Conservation (phyloP, 2,888 invertebrate genomes). For the Dimorphilus gyrociliatus region DNA sequence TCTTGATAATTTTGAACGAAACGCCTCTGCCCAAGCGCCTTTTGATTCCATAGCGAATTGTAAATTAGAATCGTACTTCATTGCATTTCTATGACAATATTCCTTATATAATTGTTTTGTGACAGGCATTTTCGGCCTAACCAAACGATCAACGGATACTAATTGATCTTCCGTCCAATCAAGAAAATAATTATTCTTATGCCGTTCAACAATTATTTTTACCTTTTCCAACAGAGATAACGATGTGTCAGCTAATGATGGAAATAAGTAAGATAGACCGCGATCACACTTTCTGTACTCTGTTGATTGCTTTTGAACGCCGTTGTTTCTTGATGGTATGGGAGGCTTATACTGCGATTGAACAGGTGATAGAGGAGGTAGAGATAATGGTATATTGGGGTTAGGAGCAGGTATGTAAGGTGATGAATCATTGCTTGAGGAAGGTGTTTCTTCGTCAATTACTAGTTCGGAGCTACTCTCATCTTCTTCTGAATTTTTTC, state of each 20-base stretch:
- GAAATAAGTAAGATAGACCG: constrained; percentile 11
- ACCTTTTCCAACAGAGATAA: constrained; percentile 11
- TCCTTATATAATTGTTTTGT: constrained; percentile 12
- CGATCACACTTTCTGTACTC: constrained; percentile 9
- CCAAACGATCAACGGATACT: constrained; percentile 8
- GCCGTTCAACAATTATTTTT: constrained; percentile 11
- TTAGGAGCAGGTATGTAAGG: too few species aligned
- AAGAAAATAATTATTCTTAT: constrained; percentile 15
- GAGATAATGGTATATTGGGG: too few species aligned
- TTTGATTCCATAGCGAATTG: constrained; percentile 12
- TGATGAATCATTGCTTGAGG: too few species aligned
- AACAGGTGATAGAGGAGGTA: too few species aligned
- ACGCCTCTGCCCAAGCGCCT: constrained; percentile 10
- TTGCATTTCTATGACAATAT: constrained; percentile 12
- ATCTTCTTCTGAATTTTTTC: too few species aligned
- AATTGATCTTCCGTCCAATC: constrained; percentile 11
- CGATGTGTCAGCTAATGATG: constrained; percentile 10
- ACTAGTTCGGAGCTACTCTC: too few species aligned
- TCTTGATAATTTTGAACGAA: constrained; percentile 8
- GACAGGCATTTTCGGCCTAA: constrained; percentile 11
- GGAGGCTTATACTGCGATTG: too few species aligned
- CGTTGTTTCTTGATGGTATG: too few species aligned
- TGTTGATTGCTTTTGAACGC: too few species aligned
- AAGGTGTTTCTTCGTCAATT: too few species aligned
- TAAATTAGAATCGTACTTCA: constrained; percentile 13